Base-by-base conservation (phyloP, 2,113 vertebrate species). In the Collichthys lucidus region DNA sequence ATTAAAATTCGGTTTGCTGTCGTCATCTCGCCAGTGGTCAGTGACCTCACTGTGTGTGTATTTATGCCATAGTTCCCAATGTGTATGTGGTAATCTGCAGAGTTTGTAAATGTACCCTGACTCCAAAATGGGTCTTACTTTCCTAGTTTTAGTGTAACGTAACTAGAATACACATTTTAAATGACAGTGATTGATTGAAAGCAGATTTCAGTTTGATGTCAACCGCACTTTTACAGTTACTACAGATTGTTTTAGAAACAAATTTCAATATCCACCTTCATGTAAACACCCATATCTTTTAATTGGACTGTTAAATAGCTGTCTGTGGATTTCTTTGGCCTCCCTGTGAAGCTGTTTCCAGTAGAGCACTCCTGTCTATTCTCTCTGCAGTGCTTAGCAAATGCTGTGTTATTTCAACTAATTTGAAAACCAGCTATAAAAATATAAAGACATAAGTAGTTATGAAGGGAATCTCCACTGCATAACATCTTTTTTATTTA, bases 1-100 rank as follows among this genome's bases (percentile, higher is more conserved):
- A 75, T 87, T 75, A 62, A 80, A 83, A 89, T 80, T 56, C 83
- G 56, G 64, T 53, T 50, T 62, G 19, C 69, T 90, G 50, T 52
- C 75, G 57, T 90, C 77, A 86, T 79, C 11, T 11, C 5, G 40
- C 46, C 55, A 9, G 22, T 11, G 29, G 78, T 84, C 82, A 46
- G 66, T 60, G 57, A 82, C 77, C 42, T 67, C 59, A 59, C 46
- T 77, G 47, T 29, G 20, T 56, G 20, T 26, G 3, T 63, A 44
- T 61, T 53, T 29, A 12, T 68, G 53, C 24, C 44, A 44, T 50
- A 47, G n/a, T 56, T 62, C 50, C 56, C 20, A 68, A 76, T 77
- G 22, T 40, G n/a, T 4, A 35, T 22, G 31, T 11, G 20, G 47
- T 55, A 2, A 70, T 68, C 7, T 82, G 17, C 10, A 29, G 52